Conservation (phyloP, 2,888 invertebrate genomes). For the Bedellia somnulentella region DNA sequence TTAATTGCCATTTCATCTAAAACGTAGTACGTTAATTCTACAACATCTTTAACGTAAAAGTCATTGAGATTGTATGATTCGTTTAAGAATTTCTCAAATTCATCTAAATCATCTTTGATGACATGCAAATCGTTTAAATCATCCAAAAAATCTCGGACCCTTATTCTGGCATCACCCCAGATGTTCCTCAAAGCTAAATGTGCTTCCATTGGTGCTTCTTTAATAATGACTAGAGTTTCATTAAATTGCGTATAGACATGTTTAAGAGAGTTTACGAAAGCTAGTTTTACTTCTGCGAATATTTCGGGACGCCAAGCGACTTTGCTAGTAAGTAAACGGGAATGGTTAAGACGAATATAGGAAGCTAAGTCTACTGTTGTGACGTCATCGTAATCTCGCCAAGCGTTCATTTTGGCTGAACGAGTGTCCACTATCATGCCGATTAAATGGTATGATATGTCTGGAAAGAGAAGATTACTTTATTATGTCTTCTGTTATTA, state of each 20-base stretch:
- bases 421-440: constrained; percentile 77
- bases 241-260: constrained; percentile 38
- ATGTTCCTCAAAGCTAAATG: constrained; percentile 67
- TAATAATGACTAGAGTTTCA: constrained; percentile 40
- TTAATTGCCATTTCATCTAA: constrained; percentile 78
- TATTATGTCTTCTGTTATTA: too few species aligned
- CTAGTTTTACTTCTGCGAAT: constrained; percentile 45
- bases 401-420: constrained; percentile 73
- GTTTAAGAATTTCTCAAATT: constrained; percentile 71
- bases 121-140: constrained; percentile 73
- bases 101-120: constrained; percentile 72
- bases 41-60: constrained; percentile 80
- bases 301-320: constrained; percentile 79
- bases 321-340: constrained; percentile 77
- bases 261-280: constrained; percentile 28
- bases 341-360: constrained; percentile 81
- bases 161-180: constrained; percentile 75
- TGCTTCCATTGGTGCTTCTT: constrained; percentile 67
- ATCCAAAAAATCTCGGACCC: constrained; percentile 68
- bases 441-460: constrained; percentile 65
- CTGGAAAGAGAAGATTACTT: constrained; percentile 16
- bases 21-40: constrained; percentile 68
- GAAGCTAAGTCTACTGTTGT: constrained; percentile 76
- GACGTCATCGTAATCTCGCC: constrained; percentile 82
- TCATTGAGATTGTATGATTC: constrained; percentile 79